Conservation (phyloP, 2,888 invertebrate species). For the Synergus itoensis region DNA sequence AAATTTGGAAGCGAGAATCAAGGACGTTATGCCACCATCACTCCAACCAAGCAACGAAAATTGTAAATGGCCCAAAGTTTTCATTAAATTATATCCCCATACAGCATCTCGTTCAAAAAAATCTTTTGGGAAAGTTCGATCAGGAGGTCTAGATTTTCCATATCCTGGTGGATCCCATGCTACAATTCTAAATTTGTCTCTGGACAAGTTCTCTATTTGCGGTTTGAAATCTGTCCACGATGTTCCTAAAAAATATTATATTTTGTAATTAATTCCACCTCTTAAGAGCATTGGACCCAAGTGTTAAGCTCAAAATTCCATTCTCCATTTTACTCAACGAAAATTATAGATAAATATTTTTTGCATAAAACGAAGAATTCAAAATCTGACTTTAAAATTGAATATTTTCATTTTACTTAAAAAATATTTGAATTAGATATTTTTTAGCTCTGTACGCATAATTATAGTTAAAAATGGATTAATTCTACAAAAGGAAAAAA, state of each 20-base stretch:
- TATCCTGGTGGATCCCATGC: constrained; percentile 95
- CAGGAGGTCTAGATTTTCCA: constrained; percentile 90
- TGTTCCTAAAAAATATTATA: constrained; percentile 79
- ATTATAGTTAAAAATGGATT: no score
- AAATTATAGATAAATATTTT: no score
- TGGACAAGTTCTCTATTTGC: constrained; percentile 85
- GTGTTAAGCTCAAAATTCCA: no score
- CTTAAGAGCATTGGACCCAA: no score
- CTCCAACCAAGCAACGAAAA: constrained; percentile 94
- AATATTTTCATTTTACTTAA: no score
- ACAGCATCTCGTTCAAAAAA: constrained; percentile 89
- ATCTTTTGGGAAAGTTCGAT: constrained; percentile 84
- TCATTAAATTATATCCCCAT: constrained; percentile 85
- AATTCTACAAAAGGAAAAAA: no score
- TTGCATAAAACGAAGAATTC: no score
- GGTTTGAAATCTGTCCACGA: constrained; percentile 91
- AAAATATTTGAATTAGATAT: no score
- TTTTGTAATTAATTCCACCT: not conserved
- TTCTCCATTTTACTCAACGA: no score
- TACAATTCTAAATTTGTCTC: constrained; percentile 82
- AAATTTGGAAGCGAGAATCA: constrained; percentile 88
- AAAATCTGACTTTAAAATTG: no score
- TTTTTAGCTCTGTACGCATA: no score
- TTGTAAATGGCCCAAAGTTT: constrained; percentile 82
- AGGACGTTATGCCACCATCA: constrained; percentile 90